These are phyloP conservation scores for Melanostoma mellinum DNA, from an alignment of 2,888 invertebrate genomes.

Conservation along the genomic window DNA sequence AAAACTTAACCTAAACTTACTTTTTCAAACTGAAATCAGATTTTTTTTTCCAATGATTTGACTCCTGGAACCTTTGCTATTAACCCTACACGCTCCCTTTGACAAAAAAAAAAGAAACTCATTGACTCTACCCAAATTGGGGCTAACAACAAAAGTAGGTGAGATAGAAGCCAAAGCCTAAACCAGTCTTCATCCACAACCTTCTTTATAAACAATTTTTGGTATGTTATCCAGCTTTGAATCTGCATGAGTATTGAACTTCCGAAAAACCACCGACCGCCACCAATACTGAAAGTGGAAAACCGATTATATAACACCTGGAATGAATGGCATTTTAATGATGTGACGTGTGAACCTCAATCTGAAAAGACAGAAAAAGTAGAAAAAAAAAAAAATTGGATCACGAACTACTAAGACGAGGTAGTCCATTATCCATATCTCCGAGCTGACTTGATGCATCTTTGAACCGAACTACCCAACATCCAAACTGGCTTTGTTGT, in stretches of 20 bases:
- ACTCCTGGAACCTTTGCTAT: slow-evolving; percentile 40
- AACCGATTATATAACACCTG: slow-evolving; percentile 63
- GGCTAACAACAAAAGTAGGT: slow-evolving; percentile 53
- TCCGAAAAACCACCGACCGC: slow-evolving; percentile 45
- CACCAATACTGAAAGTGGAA: neutral
- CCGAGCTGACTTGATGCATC: slow-evolving; percentile 35
- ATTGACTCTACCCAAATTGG: slow-evolving; percentile 56
- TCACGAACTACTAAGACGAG: slow-evolving; percentile 63
- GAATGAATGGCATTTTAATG: slow-evolving; percentile 73
- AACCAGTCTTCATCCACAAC: slow-evolving; percentile 45
- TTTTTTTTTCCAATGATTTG: neutral
- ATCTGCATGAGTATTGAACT: slow-evolving; percentile 68
- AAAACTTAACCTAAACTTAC: neutral
- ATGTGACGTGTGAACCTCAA: slow-evolving; percentile 55
- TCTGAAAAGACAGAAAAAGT: slow-evolving; percentile 7
- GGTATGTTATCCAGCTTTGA: slow-evolving; percentile 38
- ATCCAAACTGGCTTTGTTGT: slow-evolving; percentile 46
- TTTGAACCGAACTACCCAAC: slow-evolving; percentile 5
- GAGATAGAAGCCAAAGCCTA: slow-evolving; percentile 37
- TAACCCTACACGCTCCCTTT: slow-evolving; percentile 17
- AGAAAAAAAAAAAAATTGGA: slow-evolving; percentile 42
- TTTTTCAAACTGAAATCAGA: neutral
- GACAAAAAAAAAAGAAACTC: slow-evolving; percentile 16
- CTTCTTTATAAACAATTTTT: slow-evolving; percentile 32
- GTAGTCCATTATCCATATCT: slow-evolving; percentile 40